Conservation (phyloP, 1,140 invertebrate species). For the Myzus persicae region DNA sequence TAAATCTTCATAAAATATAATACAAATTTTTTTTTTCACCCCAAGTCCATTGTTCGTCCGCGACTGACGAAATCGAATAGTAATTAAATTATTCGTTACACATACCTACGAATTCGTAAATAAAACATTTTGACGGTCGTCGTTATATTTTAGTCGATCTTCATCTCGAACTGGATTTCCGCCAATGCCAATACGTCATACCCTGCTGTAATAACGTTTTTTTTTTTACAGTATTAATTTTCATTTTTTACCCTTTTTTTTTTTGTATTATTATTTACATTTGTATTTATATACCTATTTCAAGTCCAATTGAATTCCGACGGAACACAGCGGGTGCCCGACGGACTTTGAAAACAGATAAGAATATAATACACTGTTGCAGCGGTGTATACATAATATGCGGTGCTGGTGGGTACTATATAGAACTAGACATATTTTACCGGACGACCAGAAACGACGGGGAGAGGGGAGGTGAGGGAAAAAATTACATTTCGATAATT, state of each 20-base stretch:
- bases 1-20: constrained; percentile 29
- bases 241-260: constrained; percentile 1
- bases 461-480: background rate
- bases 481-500: constrained; percentile 21
- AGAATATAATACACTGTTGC: background rate
- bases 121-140: constrained; percentile 27
- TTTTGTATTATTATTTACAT: no score
- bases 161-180: background rate
- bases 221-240: background rate
- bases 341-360: background rate
- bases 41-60: background rate
- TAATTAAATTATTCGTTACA: background rate
- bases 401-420: no score
- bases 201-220: background rate
- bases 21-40: background rate
- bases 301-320: constrained; percentile 2
- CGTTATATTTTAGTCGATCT: background rate
- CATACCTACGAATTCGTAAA: background rate
- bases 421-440: constrained; percentile 31
- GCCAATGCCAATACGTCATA: background rate
- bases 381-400: background rate
- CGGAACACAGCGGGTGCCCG: background rate
- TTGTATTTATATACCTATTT: background rate
- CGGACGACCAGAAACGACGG: background rate
- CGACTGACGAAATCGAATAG: background rate